phyloP scores from a whole-genome alignment of 2,888 invertebrate genomes.

The Caenorhabditis panamensis region DNA sequence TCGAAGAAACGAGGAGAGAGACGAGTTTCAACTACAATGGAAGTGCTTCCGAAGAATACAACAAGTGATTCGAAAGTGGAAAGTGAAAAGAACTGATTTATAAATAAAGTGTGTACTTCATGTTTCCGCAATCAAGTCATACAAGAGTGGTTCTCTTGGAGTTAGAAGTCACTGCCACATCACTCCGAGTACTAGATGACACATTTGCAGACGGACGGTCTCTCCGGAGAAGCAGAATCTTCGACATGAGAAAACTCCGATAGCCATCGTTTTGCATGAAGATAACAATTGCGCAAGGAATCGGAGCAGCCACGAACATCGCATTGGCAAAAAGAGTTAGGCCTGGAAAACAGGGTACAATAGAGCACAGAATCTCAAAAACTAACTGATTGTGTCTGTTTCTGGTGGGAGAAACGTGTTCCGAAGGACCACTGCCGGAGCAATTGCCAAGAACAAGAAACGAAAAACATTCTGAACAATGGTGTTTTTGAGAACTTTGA shows the following conservation, averaged over 20 bases:
- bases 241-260: constrained; percentile 11
- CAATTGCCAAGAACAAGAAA: constrained; percentile 22
- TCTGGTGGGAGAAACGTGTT: constrained; percentile 31
- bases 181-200: not conserved
- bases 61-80: not conserved
- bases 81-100: not conserved
- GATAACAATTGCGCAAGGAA: constrained; percentile 38
- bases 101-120: not conserved
- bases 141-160: constrained; percentile 3
- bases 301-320: constrained; percentile 32
- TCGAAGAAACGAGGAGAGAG: not conserved
- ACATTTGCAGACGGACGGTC: not conserved
- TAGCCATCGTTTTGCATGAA: constrained; percentile 27
- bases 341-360: constrained; percentile 6
- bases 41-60: not conserved
- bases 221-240: not conserved
- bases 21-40: not conserved
- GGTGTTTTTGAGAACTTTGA: constrained; percentile 37
- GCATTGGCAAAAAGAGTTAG: constrained; percentile 34
- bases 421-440: constrained; percentile 28
- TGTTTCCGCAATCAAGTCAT: too few relatives aligned
- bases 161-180: not conserved
- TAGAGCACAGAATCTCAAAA: not conserved
- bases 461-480: constrained; percentile 36
- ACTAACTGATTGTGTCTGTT: constrained; percentile 28